These are phyloP conservation scores for Urocyon cinereoargenteus DNA, from an alignment of 2,797 vertebrate species.

Conservation along the genomic window DNA sequence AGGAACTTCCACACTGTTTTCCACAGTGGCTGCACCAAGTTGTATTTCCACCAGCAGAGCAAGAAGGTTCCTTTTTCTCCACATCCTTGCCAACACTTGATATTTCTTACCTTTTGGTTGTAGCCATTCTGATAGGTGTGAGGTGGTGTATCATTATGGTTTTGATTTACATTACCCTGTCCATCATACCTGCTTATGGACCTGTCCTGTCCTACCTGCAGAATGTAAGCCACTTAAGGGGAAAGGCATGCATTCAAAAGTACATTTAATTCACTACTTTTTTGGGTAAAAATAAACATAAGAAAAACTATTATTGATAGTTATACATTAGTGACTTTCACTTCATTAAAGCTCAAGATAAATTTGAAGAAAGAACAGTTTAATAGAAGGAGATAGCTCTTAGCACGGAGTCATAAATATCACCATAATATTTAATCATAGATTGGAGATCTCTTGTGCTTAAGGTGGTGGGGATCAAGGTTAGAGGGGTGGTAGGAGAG, in stretches of 20 bases:
- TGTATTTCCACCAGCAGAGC: background rate
- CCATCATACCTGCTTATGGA: background rate
- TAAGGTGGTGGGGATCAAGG: background rate
- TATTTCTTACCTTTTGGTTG: background rate
- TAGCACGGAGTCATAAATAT: background rate
- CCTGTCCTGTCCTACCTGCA: background rate
- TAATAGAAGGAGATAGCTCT: background rate
- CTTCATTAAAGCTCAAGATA: conserved; percentile 30
- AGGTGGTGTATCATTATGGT: background rate
- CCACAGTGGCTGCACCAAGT: background rate
- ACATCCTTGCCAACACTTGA: background rate
- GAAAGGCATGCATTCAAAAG: conserved; percentile 20
- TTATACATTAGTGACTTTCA: background rate
- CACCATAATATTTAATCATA: background rate
- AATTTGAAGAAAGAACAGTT: conserved; percentile 5
- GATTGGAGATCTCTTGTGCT: conserved; percentile 9
- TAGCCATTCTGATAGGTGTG: background rate
- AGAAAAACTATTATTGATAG: background rate
- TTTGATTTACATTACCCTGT: background rate
- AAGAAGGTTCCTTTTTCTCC: background rate
- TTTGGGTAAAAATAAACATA: conserved; percentile 9
- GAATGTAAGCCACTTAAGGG: background rate
- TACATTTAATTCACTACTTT: conserved; percentile 26
- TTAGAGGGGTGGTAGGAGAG: background rate
- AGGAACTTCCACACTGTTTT: background rate